These are phyloP conservation scores for Calephelis perditalis DNA, from an alignment of 2,888 invertebrate genomes.

Conservation along the genomic window DNA sequence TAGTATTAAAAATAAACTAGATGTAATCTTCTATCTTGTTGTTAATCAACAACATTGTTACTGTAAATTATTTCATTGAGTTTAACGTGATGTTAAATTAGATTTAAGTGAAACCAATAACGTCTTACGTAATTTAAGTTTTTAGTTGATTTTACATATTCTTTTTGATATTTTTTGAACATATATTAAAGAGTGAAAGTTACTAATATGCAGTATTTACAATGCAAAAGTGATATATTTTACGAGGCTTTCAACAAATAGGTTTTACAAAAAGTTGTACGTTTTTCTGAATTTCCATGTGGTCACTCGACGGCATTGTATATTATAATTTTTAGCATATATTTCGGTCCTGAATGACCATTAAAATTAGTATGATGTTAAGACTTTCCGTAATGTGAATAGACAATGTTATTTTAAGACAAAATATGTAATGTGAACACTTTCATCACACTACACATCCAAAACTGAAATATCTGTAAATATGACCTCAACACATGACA, in stretches of 20 bases:
- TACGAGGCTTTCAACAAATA: slow-evolving; percentile 55
- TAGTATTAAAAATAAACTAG: slow-evolving; percentile 59
- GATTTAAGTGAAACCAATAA: slow-evolving; percentile 37
- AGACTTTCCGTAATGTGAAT: slow-evolving; percentile 7
- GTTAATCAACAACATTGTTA: slow-evolving; percentile 66
- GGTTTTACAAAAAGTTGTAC: slow-evolving; percentile 33
- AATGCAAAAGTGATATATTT: slow-evolving; percentile 55
- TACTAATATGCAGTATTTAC: slow-evolving; percentile 52
- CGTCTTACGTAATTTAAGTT: slow-evolving; percentile 60
- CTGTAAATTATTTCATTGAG: slow-evolving; percentile 72
- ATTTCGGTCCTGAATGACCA: background rate
- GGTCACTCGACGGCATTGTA: background rate
- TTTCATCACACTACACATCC: slow-evolving; percentile 44
- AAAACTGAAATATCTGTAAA: slow-evolving; percentile 47
- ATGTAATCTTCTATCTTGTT: slow-evolving; percentile 55
- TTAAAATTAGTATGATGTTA: slow-evolving; percentile 2
- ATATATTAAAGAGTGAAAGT: slow-evolving; percentile 45
- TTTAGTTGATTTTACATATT: slow-evolving; percentile 47
- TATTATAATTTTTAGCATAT: slow-evolving; percentile 2
- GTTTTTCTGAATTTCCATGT: slow-evolving; percentile 31
- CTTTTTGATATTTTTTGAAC: slow-evolving; percentile 16
- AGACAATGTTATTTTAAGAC: slow-evolving; percentile 24
- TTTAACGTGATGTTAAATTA: slow-evolving; percentile 46
- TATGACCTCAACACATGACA: slow-evolving; percentile 49
- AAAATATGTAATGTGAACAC: slow-evolving; percentile 31